Conservation (phyloP, 1,140 invertebrate species). For the Ericerus pela region DNA sequence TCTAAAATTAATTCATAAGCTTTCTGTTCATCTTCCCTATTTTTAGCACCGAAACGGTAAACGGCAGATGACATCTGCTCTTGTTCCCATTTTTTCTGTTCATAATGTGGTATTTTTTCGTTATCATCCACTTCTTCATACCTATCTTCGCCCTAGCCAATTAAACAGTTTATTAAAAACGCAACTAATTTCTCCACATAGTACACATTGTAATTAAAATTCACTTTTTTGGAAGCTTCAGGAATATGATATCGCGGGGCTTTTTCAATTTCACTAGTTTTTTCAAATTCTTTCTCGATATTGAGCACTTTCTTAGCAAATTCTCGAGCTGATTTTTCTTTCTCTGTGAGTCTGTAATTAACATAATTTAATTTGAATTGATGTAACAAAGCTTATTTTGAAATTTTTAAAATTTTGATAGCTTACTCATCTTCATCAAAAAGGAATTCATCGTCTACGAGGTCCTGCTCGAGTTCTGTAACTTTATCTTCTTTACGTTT, state of each 20-base stretch:
- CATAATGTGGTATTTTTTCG: conserved; percentile 75
- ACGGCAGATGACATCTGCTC: conserved; percentile 89
- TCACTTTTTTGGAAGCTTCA: conserved; percentile 50
- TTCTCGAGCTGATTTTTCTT: conserved; percentile 66
- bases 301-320: conserved; percentile 84
- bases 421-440: conserved; percentile 76
- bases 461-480: conserved; percentile 84
- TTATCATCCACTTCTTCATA: conserved; percentile 79
- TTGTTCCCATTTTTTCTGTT: conserved; percentile 96
- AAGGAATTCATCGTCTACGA: conserved; percentile 91
- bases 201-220: no score
- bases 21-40: conserved; percentile 54
- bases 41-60: conserved; percentile 83
- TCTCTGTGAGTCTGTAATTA: conserved; percentile 56
- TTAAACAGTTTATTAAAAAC: conserved; percentile 15
- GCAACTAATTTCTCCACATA: no score
- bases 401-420: conserved; percentile 14
- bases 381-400: background rate
- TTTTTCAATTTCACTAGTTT: conserved; percentile 78
- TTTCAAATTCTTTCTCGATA: conserved; percentile 89
- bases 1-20: conserved; percentile 89
- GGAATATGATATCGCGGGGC: conserved; percentile 90
- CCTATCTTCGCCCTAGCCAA: conserved; percentile 40
- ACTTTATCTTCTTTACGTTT: conserved; percentile 95
- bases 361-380: background rate